phyloP scores from a whole-genome alignment of 2,113 vertebrate species.

The Alligator mississippiensis region DNA sequence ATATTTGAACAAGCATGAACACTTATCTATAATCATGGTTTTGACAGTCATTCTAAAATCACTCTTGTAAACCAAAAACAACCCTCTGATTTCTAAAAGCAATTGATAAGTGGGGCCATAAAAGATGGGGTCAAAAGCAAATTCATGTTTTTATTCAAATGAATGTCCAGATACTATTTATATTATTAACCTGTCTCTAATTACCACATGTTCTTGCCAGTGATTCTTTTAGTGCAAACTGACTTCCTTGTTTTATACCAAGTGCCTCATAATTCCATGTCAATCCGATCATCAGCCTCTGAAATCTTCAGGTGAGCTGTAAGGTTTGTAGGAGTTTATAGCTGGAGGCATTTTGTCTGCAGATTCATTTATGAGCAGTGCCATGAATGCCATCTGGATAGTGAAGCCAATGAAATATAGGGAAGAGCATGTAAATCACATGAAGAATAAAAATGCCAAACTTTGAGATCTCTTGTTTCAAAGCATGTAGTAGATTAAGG shows the following conservation, averaged over 20 bases:
- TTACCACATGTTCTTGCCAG: not conserved
- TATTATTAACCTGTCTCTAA: not conserved
- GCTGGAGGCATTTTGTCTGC: no score
- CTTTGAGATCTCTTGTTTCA: not conserved
- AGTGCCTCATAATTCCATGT: not conserved
- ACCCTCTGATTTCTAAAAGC: no score
- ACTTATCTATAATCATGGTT: not conserved
- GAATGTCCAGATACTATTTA: not conserved
- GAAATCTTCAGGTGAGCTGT: not conserved
- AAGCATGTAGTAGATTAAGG: not conserved
- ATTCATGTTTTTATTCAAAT: not conserved
- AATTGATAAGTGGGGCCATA: not conserved
- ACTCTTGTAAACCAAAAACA: not conserved
- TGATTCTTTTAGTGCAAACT: not conserved
- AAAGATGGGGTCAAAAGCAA: not conserved
- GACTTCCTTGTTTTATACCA: not conserved
- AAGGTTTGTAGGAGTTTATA: not conserved
- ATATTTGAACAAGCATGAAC: not conserved
- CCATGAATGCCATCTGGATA: not conserved
- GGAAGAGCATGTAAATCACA: not conserved
- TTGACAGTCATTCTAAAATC: not conserved
- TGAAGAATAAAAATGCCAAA: not conserved
- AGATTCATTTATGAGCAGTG: not conserved
- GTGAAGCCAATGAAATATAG: not conserved
- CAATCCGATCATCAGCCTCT: not conserved